Evolutionary conservation across 2,797 vertebrate genomes (phyloP), one percentile per base, ranked within the genome.

Genomic region (Tangara arthus): DNA sequence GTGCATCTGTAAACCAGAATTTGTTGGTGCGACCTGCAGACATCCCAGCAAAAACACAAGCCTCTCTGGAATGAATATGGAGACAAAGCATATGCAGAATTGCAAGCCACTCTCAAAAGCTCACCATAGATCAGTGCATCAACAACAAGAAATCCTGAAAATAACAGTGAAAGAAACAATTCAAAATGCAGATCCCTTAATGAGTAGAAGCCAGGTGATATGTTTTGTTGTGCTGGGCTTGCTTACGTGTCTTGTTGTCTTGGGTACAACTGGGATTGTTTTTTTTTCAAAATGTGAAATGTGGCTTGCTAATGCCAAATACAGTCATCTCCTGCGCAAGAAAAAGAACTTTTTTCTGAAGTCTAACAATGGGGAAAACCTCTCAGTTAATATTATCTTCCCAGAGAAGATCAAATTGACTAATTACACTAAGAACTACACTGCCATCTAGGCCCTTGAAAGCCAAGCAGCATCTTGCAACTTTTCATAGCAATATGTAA

Each of bases 181-280:
- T 56, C 98, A 98, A 95, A 97, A 97, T 8, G 97, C 97, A 5
- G 96, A 97, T 16, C 96, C 98, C 15, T 98, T 99, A 47, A 98
- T 98, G 95, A 99, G 98, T 82, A 98, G 98, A 90, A 99, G 98
- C 75, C 99, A 99, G 96, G 97, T 99, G 47, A 95, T 99, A 91
- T 99, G 99, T 96, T 99, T 99, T 89, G 98, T 98, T 68, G 97
- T 99, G 77, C 98, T 99, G 93, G 99, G 98, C 52, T 97, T 99
- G 90, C 98, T 99, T 76, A 99, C 99, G 5, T 98, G 98, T 87
- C 97, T 99, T 85, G 98, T 99, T 82, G 98, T 99, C 77, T 97
- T 99, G 92, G 98, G 98, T 81, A 99, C 99, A 28, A 98, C 98
- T 1, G 98, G 98, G 77, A 98, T 99, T 63, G 97, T 99, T 44